Evolutionary conservation across 2,888 invertebrate genomes (phyloP), one percentile per base, ranked within the genome.

Genomic region (Meandrusa payeni): DNA sequence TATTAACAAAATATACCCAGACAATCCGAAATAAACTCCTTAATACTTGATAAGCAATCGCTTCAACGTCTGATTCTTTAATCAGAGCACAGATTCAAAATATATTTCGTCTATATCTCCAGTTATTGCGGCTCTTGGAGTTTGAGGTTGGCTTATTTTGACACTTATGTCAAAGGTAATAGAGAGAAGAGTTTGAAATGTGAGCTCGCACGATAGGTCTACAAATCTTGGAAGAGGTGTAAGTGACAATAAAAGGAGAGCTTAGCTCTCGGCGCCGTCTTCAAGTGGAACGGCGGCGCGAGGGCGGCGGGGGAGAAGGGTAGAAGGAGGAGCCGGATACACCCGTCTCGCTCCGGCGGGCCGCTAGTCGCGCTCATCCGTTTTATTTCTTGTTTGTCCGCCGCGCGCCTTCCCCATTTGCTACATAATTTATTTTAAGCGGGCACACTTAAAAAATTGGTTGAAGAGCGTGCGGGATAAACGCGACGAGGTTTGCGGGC

Each of bases 231-330:
- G 76, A 45, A 54, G 64, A 73, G 83, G 82, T 83, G 76, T 86
- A 85, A 85, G 85, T 85, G 86, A 85, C 86, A 85, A 85, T 82
- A 86, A 83, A 86, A 83, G 68, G 81, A 77, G 69, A 80, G 79
- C 78, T 83, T 81, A 81, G 76, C 76, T 79, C 74, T 79, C 82
- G 76, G 68, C 75, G 76, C 79, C 86, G 83, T 85, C 87, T 85
- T 85, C 70, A 76, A 81, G 74, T 74, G 76, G 80, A 76, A 76
- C 77, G 77, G 69, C 37, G 51, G 50, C 48, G 20, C 13, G 34
- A 12, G 23, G 26, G 1, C 9, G 40, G 43, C 40, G 43, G 48
- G 48, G 50, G 48, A 57, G 41, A 46, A 50, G 49, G 55, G 48
- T 43, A 48, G 46, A 42, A 59, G 74, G 74, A 68, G 77, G 75